phyloP scores from a whole-genome alignment of 1,140 invertebrate species.

The Bradysia coprophila region DNA sequence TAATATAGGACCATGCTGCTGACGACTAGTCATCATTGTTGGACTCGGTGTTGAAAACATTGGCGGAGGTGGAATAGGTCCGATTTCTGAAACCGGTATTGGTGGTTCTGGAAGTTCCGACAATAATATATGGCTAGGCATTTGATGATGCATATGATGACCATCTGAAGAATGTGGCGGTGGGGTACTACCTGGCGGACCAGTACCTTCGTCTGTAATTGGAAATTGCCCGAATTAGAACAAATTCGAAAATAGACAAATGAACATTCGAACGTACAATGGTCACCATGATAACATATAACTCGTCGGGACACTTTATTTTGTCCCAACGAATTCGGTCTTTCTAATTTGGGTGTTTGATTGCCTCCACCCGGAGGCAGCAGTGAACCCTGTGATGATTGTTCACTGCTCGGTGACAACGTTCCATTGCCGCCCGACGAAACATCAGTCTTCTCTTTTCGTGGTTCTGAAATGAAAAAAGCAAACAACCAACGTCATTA shows the following conservation, averaged over 20 bases:
- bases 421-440: constrained; percentile 39
- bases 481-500: neutral
- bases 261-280: constrained; percentile 41
- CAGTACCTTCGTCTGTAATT: constrained; percentile 29
- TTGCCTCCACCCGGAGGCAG: constrained; percentile 21
- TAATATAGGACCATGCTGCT: constrained; percentile 28
- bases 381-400: constrained; percentile 25
- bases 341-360: constrained; percentile 37
- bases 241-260: neutral
- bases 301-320: constrained; percentile 47
- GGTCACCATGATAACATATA: constrained; percentile 53
- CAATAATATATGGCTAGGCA: constrained; percentile 36
- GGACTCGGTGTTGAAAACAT: constrained; percentile 87
- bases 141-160: constrained; percentile 26
- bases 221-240: constrained; percentile 1
- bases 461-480: constrained; percentile 52
- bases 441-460: constrained; percentile 77
- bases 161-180: constrained; percentile 27
- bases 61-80: constrained; percentile 83
- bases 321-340: constrained; percentile 51
- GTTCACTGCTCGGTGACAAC: constrained; percentile 35
- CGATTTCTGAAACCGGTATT: constrained; percentile 79
- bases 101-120: constrained; percentile 78
- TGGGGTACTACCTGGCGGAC: constrained; percentile 31
- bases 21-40: constrained; percentile 34